Percentiles rank a stretch among this genome's conserved stretches.
Conservation (phyloP, 1,140 invertebrate species). For the Hypsibius dujardini region DNA sequence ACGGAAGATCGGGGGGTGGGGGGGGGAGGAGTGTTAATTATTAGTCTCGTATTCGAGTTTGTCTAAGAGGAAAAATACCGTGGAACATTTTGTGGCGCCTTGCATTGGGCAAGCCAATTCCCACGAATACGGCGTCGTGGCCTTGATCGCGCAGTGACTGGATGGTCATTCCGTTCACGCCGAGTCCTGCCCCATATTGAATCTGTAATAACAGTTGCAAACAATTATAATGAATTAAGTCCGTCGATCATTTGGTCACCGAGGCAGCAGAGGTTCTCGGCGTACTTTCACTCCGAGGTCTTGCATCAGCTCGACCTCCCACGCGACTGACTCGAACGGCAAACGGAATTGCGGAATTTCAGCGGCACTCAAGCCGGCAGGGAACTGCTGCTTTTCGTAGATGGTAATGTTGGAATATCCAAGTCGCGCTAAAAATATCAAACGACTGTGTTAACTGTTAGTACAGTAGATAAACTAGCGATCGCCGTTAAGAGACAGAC, state of each 20-base stretch:
- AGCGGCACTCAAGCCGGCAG: slow-evolving; percentile 75
- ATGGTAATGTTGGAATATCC: slow-evolving; percentile 79
- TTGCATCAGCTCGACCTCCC: slow-evolving; percentile 73
- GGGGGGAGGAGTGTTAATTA: not conserved
- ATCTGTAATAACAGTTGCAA: slow-evolving; percentile 27
- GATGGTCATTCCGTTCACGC: slow-evolving; percentile 33
- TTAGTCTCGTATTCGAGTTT: no score
- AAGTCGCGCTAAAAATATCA: slow-evolving; percentile 44
- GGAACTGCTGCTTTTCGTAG: slow-evolving; percentile 67
- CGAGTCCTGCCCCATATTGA: slow-evolving; percentile 30
- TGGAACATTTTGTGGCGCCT: not conserved
- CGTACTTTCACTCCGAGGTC: slow-evolving; percentile 76
- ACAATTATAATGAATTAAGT: slow-evolving; percentile 16
- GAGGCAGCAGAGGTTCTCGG: slow-evolving; percentile 25
- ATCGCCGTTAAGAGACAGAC: no score
- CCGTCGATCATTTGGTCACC: slow-evolving; percentile 21
- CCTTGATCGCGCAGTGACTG: slow-evolving; percentile 44
- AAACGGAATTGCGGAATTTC: slow-evolving; percentile 94
- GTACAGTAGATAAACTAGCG: not conserved
- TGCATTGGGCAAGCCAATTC: slow-evolving; percentile 48
- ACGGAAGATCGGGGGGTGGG: not conserved
- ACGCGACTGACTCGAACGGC: slow-evolving; percentile 75
- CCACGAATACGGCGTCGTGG: slow-evolving; percentile 67
- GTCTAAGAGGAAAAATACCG: not conserved
- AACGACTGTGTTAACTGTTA: slow-evolving; percentile 9